phyloP scores from a whole-genome alignment of 2,888 invertebrate genomes.

The Eristalis intricaria region DNA sequence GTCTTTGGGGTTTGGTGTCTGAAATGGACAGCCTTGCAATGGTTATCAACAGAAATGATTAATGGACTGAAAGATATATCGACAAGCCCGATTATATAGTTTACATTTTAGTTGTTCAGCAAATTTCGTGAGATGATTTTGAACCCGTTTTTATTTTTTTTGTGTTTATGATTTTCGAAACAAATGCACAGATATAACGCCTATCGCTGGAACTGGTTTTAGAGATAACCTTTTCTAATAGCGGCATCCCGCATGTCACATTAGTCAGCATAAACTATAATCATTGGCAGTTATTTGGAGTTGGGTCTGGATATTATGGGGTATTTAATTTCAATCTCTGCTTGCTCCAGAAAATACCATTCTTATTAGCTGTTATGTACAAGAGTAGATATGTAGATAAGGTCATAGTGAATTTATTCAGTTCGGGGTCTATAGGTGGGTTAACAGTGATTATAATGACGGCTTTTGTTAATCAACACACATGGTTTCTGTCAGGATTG shows the following conservation, averaged over 20 bases:
- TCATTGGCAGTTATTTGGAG: background rate
- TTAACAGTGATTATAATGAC: background rate
- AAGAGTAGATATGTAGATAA: background rate
- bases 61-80: constrained; percentile 37
- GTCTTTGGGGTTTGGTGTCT: constrained; percentile 22
- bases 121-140: background rate
- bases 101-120: constrained; percentile 18
- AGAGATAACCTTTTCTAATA: background rate
- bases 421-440: background rate
- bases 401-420: background rate
- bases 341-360: background rate
- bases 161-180: background rate
- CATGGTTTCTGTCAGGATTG: background rate
- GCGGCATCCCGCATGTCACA: background rate
- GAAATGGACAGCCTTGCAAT: background rate
- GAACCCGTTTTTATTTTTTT: background rate
- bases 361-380: background rate
- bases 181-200: background rate
- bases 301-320: background rate
- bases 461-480: background rate
- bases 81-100: background rate
- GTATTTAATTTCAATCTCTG: background rate
- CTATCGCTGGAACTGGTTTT: background rate
- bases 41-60: constrained; percentile 31
- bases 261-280: background rate